These are phyloP conservation scores for Folsomia candida DNA, from an alignment of 2,888 invertebrate genomes.

Conservation along the genomic window DNA sequence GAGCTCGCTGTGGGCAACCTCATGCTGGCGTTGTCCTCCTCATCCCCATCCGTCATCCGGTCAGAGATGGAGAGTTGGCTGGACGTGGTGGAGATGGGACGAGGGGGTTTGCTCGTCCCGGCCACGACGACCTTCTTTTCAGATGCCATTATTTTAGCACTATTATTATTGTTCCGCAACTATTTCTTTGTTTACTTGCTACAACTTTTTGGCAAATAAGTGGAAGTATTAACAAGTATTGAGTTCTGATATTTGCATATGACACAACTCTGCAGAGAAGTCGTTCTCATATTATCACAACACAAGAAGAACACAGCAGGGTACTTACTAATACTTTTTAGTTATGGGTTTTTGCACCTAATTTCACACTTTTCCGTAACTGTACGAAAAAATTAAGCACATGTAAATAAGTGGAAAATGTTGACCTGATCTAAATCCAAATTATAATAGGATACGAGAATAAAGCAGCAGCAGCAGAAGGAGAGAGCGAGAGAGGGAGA, in stretches of 20 bases:
- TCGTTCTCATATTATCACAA: background rate
- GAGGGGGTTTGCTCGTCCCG: background rate
- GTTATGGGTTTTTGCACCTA: no score
- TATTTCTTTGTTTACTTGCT: background rate
- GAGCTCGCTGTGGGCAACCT: slow-evolving; percentile 24
- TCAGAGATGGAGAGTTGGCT: slow-evolving; percentile 37
- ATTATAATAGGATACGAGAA: no score
- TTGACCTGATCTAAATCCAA: no score
- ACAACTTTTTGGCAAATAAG: background rate
- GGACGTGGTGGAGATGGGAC: slow-evolving; percentile 39
- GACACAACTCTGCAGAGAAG: no score
- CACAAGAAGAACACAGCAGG: no score
- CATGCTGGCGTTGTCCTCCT: slow-evolving; percentile 29
- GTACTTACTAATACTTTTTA: no score
- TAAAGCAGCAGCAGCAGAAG: no score
- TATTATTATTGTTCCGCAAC: background rate
- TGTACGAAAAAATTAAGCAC: no score
- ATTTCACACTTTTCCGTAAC: no score
- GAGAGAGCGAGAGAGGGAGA: background rate
- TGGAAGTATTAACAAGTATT: no score
- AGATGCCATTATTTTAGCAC: background rate
- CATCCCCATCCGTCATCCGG: slow-evolving; percentile 27
- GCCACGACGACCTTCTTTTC: background rate
- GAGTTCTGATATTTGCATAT: no score
- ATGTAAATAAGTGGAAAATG: no score